Evolutionary conservation across 1,140 invertebrate genomes (phyloP), one percentile per base, ranked within the genome.

Genomic region (Marisa cornuarietis): DNA sequence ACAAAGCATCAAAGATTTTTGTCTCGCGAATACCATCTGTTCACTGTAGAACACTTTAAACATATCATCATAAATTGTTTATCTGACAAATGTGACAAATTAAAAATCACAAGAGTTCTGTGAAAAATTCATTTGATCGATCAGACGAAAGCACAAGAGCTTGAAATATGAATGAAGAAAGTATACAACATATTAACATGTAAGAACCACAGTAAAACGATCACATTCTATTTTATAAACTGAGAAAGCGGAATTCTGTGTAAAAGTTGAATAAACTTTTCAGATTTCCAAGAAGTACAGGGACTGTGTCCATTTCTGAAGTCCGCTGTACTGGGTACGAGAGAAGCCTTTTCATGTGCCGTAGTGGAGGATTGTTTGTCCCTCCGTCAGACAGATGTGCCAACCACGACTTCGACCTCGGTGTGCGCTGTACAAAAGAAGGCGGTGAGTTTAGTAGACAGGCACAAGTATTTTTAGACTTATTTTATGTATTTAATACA

Each of bases 241-340:
- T 14, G 54, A 18, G 11, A 58, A 58, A 58, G 1, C 16, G 8
- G 4, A 58, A 14, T 18, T 1, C 8, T 58, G 54, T 58, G 11
- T 58, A 14, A 58, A 58, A 58, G 54, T 11, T 11, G 54, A 6
- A 8, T 11, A 14, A 3, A 18, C 16, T 68, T 11, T 49, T 16
- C 62, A 76, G 74, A 16, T 61, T 66, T 61, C 20, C 52, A 22
- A 66, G 31, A 31, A 85, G 83, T 11, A 86, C 76, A 24, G 87
- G 85, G 8, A 76, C 78, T 0, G 81, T 89, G 11, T 84, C 85
- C 82, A 81, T 87, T 81, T 82, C 80, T 63, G 79, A 83, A 51
- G 75, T 86, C 3, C 31, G 22, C 14, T 82, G 81, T 68, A 24
- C 11, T 20, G 81, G 81, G 13, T 61, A n/a, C 7, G 81, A 82